phyloP scores from a whole-genome alignment of 2,113 vertebrate genomes.

The Megaceryle torquata region DNA sequence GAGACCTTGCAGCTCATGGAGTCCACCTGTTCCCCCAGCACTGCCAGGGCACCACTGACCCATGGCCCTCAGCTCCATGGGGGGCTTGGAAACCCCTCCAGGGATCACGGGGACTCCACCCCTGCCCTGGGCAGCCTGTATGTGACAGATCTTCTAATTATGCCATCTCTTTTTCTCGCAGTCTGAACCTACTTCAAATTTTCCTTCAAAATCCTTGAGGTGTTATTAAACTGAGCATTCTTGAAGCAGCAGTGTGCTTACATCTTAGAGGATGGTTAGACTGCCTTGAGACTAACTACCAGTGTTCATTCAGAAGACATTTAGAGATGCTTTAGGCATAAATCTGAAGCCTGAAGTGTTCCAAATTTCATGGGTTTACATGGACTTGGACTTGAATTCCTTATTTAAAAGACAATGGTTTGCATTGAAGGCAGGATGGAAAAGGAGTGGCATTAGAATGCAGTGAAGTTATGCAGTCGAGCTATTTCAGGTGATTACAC shows the following conservation, averaged over 20 bases:
- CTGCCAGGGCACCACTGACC: too few species aligned
- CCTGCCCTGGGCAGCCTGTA: too few species aligned
- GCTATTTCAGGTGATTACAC: background rate
- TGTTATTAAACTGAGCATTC: background rate
- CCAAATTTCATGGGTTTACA: background rate
- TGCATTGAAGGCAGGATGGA: rapidly evolving
- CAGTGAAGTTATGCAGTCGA: background rate
- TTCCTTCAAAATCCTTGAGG: background rate
- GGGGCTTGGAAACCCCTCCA: too few species aligned
- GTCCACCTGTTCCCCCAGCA: too few species aligned
- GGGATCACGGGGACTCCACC: too few species aligned
- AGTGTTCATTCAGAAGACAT: background rate
- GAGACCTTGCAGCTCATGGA: too few species aligned
- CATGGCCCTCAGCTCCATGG: too few species aligned
- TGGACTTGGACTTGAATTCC: background rate
- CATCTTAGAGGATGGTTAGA: rapidly evolving
- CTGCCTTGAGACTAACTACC: background rate
- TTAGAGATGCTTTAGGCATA: background rate
- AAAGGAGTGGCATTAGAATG: rapidly evolving
- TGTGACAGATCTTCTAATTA: background rate
- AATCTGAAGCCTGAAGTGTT: background rate
- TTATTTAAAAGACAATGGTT: background rate
- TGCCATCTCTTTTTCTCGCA: background rate
- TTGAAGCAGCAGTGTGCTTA: rapidly evolving
- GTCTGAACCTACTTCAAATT: background rate